Percentiles rank a stretch among this genome's conserved stretches.
These are phyloP conservation scores for Rhinogobius similis DNA, from an alignment of 2,113 vertebrate species.

Conservation along the genomic window DNA sequence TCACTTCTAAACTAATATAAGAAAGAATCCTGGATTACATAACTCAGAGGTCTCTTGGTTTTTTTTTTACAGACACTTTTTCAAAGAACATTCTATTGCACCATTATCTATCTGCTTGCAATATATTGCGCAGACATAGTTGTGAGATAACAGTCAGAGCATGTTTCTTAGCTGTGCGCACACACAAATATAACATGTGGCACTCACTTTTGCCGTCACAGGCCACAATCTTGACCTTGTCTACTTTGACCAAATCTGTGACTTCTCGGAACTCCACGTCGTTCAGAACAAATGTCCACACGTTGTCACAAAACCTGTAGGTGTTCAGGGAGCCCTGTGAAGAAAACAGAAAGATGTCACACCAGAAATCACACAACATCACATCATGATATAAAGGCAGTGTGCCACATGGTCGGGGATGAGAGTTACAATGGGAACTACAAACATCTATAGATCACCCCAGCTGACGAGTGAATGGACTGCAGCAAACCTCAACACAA, in stretches of 20 bases:
- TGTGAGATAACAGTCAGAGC: no score
- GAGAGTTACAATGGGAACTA: not conserved
- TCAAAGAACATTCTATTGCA: no score
- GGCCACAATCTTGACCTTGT: conserved; percentile 99
- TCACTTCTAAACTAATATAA: no score
- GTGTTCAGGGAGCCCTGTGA: conserved; percentile 95
- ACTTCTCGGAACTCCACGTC: conserved; percentile 98
- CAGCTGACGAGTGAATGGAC: no score
- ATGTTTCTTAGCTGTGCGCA: no score
- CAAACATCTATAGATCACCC: not conserved
- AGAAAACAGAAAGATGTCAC: not conserved
- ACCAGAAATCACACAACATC: not conserved
- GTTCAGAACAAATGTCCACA: conserved; percentile 98
- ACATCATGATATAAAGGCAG: not conserved
- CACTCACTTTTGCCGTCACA: conserved; percentile 97
- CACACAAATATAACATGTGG: not conserved
- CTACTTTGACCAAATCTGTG: conserved; percentile 96
- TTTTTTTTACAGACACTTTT: no score
- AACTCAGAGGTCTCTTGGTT: no score
- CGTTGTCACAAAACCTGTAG: conserved; percentile 98
- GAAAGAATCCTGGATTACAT: no score
- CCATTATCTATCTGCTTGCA: no score
- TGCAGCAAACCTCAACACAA: no score
- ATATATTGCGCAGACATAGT: no score
- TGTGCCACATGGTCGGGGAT: not conserved